Percentiles rank a stretch among this genome's conserved stretches.
These are phyloP conservation scores for Chlamydotis undulata DNA, from an alignment of 2,113 vertebrate species.

Conservation along the genomic window DNA sequence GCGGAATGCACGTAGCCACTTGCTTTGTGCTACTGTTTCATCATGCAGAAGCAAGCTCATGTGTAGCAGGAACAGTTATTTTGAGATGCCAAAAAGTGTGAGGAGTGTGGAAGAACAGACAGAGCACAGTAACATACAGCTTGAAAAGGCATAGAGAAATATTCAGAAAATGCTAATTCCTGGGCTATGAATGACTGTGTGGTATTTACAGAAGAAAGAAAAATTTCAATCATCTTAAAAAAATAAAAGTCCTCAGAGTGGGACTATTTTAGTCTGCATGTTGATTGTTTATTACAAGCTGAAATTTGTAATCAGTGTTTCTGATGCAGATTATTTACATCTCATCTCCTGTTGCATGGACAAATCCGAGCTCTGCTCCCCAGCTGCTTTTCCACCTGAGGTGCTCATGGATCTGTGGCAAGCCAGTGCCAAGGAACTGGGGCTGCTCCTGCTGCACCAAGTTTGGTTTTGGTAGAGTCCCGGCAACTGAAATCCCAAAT, in stretches of 20 bases:
- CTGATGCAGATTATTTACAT: neutral
- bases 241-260: neutral
- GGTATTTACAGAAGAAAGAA: neutral
- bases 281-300: neutral
- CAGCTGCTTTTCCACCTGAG: neutral
- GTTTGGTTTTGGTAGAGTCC: neutral
- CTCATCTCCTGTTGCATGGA: neutral
- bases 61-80: neutral
- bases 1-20: fast-evolving
- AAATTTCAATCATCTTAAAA: neutral
- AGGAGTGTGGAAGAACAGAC: neutral
- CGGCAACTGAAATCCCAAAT: neutral
- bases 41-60: fast-evolving
- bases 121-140: too few species aligned
- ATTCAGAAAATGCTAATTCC: neutral
- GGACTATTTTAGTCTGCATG: neutral
- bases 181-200: neutral
- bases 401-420: fast-evolving
- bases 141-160: neutral
- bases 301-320: neutral
- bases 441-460: neutral
- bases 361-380: neutral
- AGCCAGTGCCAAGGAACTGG: fast-evolving
- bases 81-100: neutral
- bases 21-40: neutral